Base-by-base conservation (phyloP, 2,113 vertebrate species). In the Gymnobelideus leadbeateri region DNA sequence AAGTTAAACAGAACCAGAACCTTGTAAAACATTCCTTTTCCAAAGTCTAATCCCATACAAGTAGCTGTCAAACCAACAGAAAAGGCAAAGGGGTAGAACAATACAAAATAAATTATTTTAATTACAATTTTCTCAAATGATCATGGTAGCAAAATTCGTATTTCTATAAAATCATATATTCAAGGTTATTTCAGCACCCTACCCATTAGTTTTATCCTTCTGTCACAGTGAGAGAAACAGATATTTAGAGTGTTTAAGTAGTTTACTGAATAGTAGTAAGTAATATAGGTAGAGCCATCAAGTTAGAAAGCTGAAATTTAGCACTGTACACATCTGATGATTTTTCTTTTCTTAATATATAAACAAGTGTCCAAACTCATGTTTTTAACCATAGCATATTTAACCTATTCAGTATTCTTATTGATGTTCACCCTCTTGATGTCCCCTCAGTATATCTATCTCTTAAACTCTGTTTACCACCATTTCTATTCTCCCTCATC, bases 71-170 rank as follows among this genome's bases (percentile, higher is more conserved):
- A 94, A 16, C 43, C 23, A 93, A 91, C 23, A 92, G 50, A 95
- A 91, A 91, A 46, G 51, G 68, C 61, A 26, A 50, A 2, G 52
- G 96, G 92, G 11, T 92, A 9, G 2, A 90, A 92, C 89, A 52
- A 52, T 91, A 95, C 77, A 57, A 61, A 96, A 91, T 61, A 21
- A 31, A 61, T 47, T 31, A 53, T 94, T 94, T 89, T 94, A 84
- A 68, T 93, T 9, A 92, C 28, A 49, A 2, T 57, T 2, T 68
- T 96, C 31, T 91, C 9, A 93, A 91, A 52, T 61, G 55, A 61
- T 61, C 93, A 91, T 55, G 51, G 5, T 91, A 61, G 31, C 11
- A 77, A 77, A 77, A 77, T 77, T n/a, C 4, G 19, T 77, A n/a
- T 77, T 77, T 77, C 61, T 77, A 37, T n/a, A 77, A 37, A 16